These are phyloP conservation scores for Conus betulinus DNA, from an alignment of 1,140 invertebrate species.

Conservation along the genomic window DNA sequence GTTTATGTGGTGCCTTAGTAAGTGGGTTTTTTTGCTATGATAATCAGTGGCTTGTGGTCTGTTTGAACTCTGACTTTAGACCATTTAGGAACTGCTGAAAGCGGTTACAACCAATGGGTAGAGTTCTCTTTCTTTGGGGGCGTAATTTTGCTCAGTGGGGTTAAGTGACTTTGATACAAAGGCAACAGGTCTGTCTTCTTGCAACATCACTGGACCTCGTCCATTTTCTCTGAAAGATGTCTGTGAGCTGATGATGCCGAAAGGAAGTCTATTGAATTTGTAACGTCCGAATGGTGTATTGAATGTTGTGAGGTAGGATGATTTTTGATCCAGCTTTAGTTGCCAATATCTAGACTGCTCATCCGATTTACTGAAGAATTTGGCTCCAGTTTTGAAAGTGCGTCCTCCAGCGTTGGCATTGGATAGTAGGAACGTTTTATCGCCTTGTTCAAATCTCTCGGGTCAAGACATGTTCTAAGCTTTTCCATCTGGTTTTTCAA, in stretches of 20 bases:
- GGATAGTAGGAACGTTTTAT: slow-evolving; percentile 74
- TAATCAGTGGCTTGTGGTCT: slow-evolving; percentile 61
- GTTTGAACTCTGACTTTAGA: slow-evolving; percentile 51
- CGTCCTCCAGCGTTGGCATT: too few species aligned
- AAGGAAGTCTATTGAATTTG: too few species aligned
- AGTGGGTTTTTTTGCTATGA: slow-evolving; percentile 48
- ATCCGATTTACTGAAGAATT: slow-evolving; percentile 49
- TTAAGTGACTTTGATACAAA: slow-evolving; percentile 74
- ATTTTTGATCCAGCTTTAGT: too few species aligned
- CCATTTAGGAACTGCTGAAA: slow-evolving; percentile 77
- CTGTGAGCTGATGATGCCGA: slow-evolving; percentile 60
- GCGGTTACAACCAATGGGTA: slow-evolving; percentile 76
- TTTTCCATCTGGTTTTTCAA: slow-evolving; percentile 56
- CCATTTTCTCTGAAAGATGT: slow-evolving; percentile 66
- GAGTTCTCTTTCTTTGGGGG: slow-evolving; percentile 77
- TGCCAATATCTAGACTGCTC: slow-evolving; percentile 63
- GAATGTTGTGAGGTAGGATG: too few species aligned
- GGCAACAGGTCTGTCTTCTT: too few species aligned
- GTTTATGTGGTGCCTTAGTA: slow-evolving; percentile 39
- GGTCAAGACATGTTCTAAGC: slow-evolving; percentile 78
- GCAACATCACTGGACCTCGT: too few species aligned
- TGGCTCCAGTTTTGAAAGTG: too few species aligned
- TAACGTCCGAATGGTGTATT: too few species aligned
- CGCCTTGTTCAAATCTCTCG: slow-evolving; percentile 74
- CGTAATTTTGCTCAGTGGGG: slow-evolving; percentile 73